Evolutionary conservation across 2,888 invertebrate species (phyloP).

Genomic region (Metallyticus violacea): DNA sequence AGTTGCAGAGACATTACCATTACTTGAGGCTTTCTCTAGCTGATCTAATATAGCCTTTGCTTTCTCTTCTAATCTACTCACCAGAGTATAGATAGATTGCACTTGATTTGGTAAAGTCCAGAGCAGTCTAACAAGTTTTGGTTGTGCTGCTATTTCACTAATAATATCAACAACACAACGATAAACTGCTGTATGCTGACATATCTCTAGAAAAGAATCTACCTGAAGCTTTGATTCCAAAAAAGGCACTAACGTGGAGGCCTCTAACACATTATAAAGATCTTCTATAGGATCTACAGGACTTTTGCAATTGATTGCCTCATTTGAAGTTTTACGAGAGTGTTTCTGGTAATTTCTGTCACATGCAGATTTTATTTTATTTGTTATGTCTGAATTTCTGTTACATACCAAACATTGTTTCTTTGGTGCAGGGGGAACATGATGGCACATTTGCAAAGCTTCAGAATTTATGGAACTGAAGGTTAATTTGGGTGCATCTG

Average conservation of each 20-base stretch:
- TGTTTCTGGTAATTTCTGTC: background rate
- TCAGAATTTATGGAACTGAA: background rate
- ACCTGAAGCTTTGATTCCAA: conserved; percentile 34
- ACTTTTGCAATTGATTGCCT: conserved; percentile 8
- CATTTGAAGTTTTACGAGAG: background rate
- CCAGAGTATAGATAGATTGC: conserved; percentile 27
- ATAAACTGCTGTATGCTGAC: conserved; percentile 41
- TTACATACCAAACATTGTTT: background rate
- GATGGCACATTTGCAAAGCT: background rate
- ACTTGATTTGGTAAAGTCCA: conserved; percentile 31
- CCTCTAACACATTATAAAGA: conserved; percentile 28
- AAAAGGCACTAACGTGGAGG: conserved; percentile 32
- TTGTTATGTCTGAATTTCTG: background rate
- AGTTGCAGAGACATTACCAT: conserved; percentile 5
- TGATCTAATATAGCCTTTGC: conserved; percentile 23
- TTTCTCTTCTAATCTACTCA: conserved; percentile 27
- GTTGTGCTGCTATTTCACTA: conserved; percentile 26
- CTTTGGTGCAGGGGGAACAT: background rate
- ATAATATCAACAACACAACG: conserved; percentile 33
- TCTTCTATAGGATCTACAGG: conserved; percentile 21
- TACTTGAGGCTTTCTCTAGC: conserved; percentile 12
- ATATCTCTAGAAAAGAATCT: conserved; percentile 44
- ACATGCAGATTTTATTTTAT: background rate
- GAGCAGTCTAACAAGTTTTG: conserved; percentile 29
- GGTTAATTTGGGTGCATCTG: background rate